These are phyloP conservation scores for Spialia ferax DNA, from an alignment of 2,888 invertebrate genomes.

Conservation along the genomic window DNA sequence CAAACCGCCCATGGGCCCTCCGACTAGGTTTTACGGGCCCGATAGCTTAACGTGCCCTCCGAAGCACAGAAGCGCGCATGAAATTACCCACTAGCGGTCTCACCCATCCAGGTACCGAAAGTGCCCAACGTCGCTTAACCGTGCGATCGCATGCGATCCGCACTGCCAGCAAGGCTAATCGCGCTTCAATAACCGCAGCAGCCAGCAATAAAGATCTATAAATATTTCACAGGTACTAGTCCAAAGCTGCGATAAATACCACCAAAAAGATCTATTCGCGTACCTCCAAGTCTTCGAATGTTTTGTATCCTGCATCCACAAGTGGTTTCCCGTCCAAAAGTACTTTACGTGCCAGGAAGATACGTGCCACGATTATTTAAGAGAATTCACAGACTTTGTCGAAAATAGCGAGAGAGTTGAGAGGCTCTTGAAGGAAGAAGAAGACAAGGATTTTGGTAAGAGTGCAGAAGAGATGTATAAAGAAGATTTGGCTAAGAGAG, in stretches of 20 bases:
- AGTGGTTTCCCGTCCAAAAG: conserved; percentile 75
- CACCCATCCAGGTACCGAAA: too few species aligned
- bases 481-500: conserved; percentile 73
- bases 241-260: conserved; percentile 87
- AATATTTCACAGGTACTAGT: conserved; percentile 79
- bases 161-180: too few species aligned
- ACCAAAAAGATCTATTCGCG: conserved; percentile 85
- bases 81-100: too few species aligned
- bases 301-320: conserved; percentile 87
- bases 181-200: too few species aligned
- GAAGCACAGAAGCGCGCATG: too few species aligned
- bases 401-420: background rate
- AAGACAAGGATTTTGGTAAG: conserved; percentile 52
- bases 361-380: conserved; percentile 47
- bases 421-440: conserved; percentile 39
- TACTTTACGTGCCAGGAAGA: background rate
- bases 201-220: too few species aligned
- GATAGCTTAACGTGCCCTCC: too few species aligned
- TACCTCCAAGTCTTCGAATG: conserved; percentile 91
- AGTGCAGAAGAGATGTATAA: conserved; percentile 82
- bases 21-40: too few species aligned
- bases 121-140: too few species aligned
- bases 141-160: too few species aligned
- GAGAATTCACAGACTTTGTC: conserved; percentile 69
- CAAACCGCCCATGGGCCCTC: too few species aligned